Base-by-base conservation (phyloP, 2,888 invertebrate species). In the Sepioteuthis lessoniana region DNA sequence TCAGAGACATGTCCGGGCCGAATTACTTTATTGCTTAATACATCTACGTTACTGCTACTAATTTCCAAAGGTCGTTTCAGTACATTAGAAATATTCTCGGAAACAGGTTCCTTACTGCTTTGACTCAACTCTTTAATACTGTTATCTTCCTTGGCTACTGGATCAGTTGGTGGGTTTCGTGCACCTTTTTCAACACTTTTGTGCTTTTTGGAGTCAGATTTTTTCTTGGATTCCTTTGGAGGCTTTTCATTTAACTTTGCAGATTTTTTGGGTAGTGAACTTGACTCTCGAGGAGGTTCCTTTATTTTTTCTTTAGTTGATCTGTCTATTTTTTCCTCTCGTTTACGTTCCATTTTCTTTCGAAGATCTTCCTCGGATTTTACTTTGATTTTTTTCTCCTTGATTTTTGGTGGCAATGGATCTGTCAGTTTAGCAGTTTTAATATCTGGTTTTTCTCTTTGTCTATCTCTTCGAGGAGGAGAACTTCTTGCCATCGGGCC, bases 341-440 rank as follows among this genome's bases (percentile, higher is more conserved):
- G 91, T 91, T 94, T 94, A 92, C 50, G 94, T 94, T 92, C 94
- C 92, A 91, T 94, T 55, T 46, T 93, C 76, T 93, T 95, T 94
- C 90, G 94, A 38, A 92, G 93, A 94, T 47, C 93, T 35, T 37
- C 91, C 8, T 55, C 90, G 31, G 90, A 42, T 47, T 93, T 94
- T 7, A 60, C 93, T 42, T 76, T 90, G 42, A 19, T n/a, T 90
- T 42, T 31, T 76, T 91, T 91, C 16, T 46, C 37, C 38, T 47
- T 91, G 91, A 35, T 46, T 93, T 94, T 91, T 25, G 90, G 90
- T 28, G 93, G 93, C 35, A 94, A 94, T 93, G 93, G 93, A 0
- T 94, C 94, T 1, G 91, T 42, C 28, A 47, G 47, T 47, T 92
- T 92, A 19, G 42, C n/a, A 5, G 91, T 16, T 8, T 92, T 92